These are phyloP conservation scores for Tenodera sinensis DNA, from an alignment of 2,888 invertebrate genomes.

Conservation along the genomic window DNA sequence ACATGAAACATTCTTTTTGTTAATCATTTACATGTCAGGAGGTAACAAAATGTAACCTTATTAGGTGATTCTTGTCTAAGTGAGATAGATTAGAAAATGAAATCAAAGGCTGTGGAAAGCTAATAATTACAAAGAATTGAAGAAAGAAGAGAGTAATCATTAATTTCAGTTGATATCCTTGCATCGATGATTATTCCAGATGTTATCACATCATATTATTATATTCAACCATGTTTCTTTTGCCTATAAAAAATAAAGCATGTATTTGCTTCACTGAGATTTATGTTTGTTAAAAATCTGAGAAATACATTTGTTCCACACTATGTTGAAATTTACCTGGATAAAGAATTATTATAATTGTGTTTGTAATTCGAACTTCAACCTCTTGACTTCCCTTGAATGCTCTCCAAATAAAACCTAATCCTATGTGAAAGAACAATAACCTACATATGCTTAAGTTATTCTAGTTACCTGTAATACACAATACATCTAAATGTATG, in stretches of 20 bases:
- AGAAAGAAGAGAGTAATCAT: neutral
- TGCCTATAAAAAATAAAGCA: neutral
- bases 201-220: neutral
- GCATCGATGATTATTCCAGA: neutral
- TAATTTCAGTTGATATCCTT: neutral
- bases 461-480: too few relatives aligned
- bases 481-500: too few relatives aligned
- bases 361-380: neutral
- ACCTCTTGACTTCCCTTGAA: neutral
- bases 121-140: neutral
- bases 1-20: neutral
- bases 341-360: neutral
- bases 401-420: neutral
- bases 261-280: too few relatives aligned
- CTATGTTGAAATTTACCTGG: too few relatives aligned
- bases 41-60: neutral
- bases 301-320: neutral
- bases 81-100: neutral
- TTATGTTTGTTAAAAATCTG: neutral
- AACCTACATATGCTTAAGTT: too few relatives aligned
- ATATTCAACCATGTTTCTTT: neutral
- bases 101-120: neutral
- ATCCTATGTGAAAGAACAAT: neutral
- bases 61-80: neutral
- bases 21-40: neutral